phyloP scores from a whole-genome alignment of 2,888 invertebrate species.

The Terebella lapidaria region DNA sequence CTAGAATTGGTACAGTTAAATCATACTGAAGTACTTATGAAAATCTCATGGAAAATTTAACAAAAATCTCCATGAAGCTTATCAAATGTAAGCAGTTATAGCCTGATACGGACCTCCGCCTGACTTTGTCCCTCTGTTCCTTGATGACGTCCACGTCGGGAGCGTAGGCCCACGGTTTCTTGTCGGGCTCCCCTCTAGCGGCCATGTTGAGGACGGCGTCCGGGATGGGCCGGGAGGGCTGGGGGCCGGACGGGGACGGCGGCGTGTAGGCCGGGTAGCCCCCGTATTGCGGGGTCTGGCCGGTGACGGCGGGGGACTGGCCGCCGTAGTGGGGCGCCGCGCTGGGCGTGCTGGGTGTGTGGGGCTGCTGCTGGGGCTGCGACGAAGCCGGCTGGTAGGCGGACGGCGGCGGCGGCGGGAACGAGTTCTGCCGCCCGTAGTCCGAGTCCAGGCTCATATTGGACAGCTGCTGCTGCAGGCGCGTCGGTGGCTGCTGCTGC shows the following conservation, averaged over 20 bases:
- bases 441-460: neutral
- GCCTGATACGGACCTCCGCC: slow-evolving; percentile 26
- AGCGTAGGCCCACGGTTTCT: slow-evolving; percentile 29
- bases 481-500: slow-evolving; percentile 5
- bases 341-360: neutral
- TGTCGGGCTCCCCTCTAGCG: slow-evolving; percentile 23
- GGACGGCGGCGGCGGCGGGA: neutral
- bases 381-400: neutral
- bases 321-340: slow-evolving; percentile 5
- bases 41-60: no score
- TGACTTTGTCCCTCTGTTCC: slow-evolving; percentile 26
- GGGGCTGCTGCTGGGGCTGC: neutral
- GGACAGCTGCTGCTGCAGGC: slow-evolving; percentile 13
- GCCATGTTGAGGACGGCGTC: slow-evolving; percentile 31
- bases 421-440: slow-evolving; percentile 3
- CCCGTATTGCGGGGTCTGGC: neutral
- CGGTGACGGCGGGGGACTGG: neutral
- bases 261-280: neutral
- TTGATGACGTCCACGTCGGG: slow-evolving; percentile 25
- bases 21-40: no score
- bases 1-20: no score
- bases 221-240: slow-evolving; percentile 18
- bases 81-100: no score
- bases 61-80: no score
- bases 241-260: neutral